A percentile compares a stretch with the other conserved stretches of the same genome.
phyloP scores from a whole-genome alignment of 2,797 vertebrate genomes.

The Galagoides demidoff region DNA sequence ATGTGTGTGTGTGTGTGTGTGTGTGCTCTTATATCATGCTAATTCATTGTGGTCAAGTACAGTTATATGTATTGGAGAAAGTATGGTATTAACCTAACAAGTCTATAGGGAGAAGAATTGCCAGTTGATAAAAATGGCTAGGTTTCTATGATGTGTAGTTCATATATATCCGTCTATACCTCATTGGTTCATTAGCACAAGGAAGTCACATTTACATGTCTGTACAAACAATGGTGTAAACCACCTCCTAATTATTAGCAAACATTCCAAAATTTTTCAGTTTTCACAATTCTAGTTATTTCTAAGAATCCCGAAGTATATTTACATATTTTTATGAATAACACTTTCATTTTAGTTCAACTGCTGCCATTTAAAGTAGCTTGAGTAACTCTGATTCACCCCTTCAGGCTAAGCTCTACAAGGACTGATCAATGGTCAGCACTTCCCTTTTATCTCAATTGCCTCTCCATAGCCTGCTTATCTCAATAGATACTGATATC shows the following conservation, averaged over 20 bases:
- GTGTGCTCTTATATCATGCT: background rate
- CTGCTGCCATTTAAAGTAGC: background rate
- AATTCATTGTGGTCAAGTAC: background rate
- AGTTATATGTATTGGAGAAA: background rate
- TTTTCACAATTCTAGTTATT: background rate
- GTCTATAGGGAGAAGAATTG: background rate
- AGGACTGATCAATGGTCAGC: background rate
- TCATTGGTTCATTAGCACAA: background rate
- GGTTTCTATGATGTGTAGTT: background rate
- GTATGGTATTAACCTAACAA: background rate
- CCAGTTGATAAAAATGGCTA: background rate
- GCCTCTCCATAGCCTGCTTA: background rate
- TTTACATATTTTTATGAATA: background rate
- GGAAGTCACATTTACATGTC: background rate
- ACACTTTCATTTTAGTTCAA: background rate
- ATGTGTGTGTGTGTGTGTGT: no score
- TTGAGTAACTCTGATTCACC: background rate
- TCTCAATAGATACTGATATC: background rate
- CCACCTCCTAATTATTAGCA: background rate
- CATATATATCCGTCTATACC: background rate
- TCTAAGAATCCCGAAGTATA: background rate
- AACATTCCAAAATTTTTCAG: background rate
- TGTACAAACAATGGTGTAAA: background rate
- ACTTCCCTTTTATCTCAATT: constrained; percentile 15
- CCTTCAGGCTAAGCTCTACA: background rate